phyloP scores from a whole-genome alignment of 2,888 invertebrate genomes.

The Lepidochitona cinerea region DNA sequence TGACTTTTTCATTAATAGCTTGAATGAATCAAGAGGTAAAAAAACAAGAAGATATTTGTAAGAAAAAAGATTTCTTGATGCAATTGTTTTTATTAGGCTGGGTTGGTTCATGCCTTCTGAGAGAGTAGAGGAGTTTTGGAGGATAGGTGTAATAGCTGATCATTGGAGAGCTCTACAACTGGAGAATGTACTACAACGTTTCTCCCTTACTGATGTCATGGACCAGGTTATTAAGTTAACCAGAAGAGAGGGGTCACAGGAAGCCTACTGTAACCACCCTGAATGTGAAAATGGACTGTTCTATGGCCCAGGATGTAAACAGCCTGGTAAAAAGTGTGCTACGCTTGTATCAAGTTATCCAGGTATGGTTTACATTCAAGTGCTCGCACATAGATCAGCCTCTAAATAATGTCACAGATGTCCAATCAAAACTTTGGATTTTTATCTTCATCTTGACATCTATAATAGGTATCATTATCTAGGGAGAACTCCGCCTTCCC shows the following conservation, averaged over 20 bases:
- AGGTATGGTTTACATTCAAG: slow-evolving; percentile 70
- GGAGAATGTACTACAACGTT: slow-evolving; percentile 72
- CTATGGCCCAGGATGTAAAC: slow-evolving; percentile 58
- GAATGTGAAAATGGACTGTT: slow-evolving; percentile 76
- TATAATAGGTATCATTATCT: too few relatives aligned
- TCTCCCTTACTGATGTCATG: slow-evolving; percentile 57
- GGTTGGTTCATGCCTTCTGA: slow-evolving; percentile 70
- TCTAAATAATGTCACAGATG: too few relatives aligned
- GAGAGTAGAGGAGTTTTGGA: slow-evolving; percentile 61
- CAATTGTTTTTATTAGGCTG: slow-evolving; percentile 56
- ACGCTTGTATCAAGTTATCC: slow-evolving; percentile 71
- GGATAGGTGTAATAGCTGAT: slow-evolving; percentile 63
- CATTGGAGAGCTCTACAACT: slow-evolving; percentile 76
- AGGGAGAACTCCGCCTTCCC: too few relatives aligned
- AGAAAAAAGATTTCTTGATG: too few relatives aligned
- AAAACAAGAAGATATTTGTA: too few relatives aligned
- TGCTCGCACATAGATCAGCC: too few relatives aligned
- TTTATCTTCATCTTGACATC: too few relatives aligned
- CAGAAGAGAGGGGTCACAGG: slow-evolving; percentile 21
- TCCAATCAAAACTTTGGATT: too few relatives aligned
- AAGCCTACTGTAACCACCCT: slow-evolving; percentile 41
- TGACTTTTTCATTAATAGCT: too few relatives aligned
- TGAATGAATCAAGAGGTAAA: too few relatives aligned
- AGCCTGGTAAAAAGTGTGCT: slow-evolving; percentile 66
- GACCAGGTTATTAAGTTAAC: slow-evolving; percentile 30